Evolutionary conservation across 2,888 invertebrate genomes (phyloP), one percentile per base, ranked within the genome.

Genomic region (Amiota mariae): DNA sequence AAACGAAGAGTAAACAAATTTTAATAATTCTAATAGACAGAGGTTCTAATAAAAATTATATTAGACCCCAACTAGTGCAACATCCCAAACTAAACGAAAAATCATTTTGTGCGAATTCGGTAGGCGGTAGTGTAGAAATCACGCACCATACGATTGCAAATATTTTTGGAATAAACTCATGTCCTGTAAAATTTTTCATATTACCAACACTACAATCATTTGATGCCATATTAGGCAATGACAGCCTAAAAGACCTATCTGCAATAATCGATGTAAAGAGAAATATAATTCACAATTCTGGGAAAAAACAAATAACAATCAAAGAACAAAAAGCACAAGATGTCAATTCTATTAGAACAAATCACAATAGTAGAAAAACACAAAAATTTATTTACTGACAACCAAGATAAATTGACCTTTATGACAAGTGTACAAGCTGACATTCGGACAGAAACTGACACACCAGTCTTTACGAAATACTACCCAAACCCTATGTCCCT

Each of bases 1-100:
- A 66, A 48, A 70, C 74, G 74, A 77, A 74, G 76, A 78, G 74
- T 59, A 77, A 76, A 64, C 47, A 77, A 72, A 72, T 70, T 51
- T 11, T 79, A 6, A 78, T 75, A 76, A 75, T 81, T 18, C 24
- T 79, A 13, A 77, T 79, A 36, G 77, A 79, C 36, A 75, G 76
- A 3, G 77, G 76, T 2, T 80, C 77, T 9, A 78, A 78, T 24
- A 72, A 51, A 67, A 81, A 79, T 15, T 78, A 77, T 56, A 75
- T 81, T 46, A 72, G 75, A 67, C 64, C 75, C 36, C 54, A n/a
- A 8, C 70, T 70, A 12, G 54, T 72, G 13, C 54, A 24, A 13
- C 71, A 74, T 9, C 73, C 72, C 49, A 73, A 73, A 47, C 71
- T 56, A 1, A 79, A 78, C 18, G 66, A 79, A 63, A 73, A 77